Base-by-base conservation (phyloP, 2,888 invertebrate genomes). In the Hybos culiciformis region DNA sequence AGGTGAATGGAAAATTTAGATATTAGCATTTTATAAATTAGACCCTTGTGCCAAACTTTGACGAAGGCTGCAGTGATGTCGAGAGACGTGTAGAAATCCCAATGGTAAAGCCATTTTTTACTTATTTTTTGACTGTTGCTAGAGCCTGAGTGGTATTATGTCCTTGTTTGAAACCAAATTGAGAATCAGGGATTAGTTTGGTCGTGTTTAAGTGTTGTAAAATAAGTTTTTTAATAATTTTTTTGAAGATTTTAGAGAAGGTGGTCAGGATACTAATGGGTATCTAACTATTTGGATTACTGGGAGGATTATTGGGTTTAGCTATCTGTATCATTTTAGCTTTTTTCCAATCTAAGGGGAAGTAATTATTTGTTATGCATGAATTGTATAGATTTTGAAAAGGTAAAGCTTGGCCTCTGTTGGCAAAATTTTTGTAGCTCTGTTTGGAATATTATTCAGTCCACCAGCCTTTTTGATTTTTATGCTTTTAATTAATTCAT, bases 31-130 rank as follows among this genome's bases (percentile, higher is more conserved):
- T 47, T 45, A 15, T 31, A 40, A 23, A 43, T 36, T 23, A 47
- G 17, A 3, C 47, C 47, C 9, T 44, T 44, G 33, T 47, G 46
- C 42, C 44, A 47, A 29, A 44, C 42, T 14, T 42, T 40, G 29
- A 45, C 44, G 20, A 46, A 44, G 15, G 44, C 44, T 11, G 43
- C 44, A n/a, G 42, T 39, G 5, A 44, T 39, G 20, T 44, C 42
- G 15, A 46, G 23, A 17, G 42, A 15, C 14, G 42, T 15, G 40
- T 41, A 11, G 40, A 45, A 17, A 9, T 32, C 12, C 24, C 43
- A 19, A n/a, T 33, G 5, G 20, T 15, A 26, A 37, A 37, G 33
- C 40, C 36, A 11, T 5, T n/a, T 15, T 23, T 33, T 14, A 43
- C 42, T 24, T 31, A 37, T 11, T 42, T 44, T 42, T 19, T 39